Evolutionary conservation across 2,888 invertebrate species (phyloP).

Genomic region (Drosophila hawaiiensis): DNA sequence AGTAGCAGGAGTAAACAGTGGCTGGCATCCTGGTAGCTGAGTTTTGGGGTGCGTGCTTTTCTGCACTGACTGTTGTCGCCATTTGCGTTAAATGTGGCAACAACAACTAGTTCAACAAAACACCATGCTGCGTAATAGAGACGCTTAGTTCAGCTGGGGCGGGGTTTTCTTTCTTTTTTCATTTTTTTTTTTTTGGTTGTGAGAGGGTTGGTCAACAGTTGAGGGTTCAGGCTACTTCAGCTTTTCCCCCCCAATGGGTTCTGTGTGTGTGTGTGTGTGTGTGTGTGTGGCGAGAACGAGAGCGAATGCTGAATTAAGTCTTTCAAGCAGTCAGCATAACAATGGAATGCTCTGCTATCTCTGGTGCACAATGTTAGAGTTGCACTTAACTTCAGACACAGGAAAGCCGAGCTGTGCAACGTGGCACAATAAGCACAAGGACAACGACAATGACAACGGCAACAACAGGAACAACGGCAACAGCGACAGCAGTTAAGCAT

Average conservation of each 20-base stretch:
- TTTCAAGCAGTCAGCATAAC: conserved; percentile 70
- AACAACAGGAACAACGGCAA: conserved; percentile 35
- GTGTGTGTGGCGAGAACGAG: conserved; percentile 25
- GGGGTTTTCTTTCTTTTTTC: background rate
- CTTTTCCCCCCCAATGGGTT: conserved; percentile 51
- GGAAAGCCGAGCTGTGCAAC: conserved; percentile 58
- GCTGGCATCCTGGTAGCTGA: background rate
- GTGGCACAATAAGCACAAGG: conserved; percentile 72
- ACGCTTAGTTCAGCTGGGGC: conserved; percentile 63
- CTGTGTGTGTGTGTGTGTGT: conserved; percentile 19
- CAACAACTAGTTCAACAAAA: conserved; percentile 37
- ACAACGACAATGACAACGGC: conserved; percentile 59
- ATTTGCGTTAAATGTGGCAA: conserved; percentile 74
- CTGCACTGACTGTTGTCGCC: conserved; percentile 72
- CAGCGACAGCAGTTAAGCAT: conserved; percentile 35
- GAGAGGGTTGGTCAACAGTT: conserved; percentile 8
- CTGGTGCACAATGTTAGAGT: conserved; percentile 77
- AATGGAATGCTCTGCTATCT: conserved; percentile 72
- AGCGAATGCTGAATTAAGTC: conserved; percentile 71
- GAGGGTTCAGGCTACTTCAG: conserved; percentile 17
- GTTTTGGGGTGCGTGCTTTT: conserved; percentile 36
- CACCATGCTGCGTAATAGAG: conserved; percentile 66
- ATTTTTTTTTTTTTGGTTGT: conserved; percentile 1
- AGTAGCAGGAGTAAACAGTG: background rate
- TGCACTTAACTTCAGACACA: conserved; percentile 80